Evolutionary conservation across 2,888 invertebrate species (phyloP).

Genomic region (Rhamnusium bicolor): DNA sequence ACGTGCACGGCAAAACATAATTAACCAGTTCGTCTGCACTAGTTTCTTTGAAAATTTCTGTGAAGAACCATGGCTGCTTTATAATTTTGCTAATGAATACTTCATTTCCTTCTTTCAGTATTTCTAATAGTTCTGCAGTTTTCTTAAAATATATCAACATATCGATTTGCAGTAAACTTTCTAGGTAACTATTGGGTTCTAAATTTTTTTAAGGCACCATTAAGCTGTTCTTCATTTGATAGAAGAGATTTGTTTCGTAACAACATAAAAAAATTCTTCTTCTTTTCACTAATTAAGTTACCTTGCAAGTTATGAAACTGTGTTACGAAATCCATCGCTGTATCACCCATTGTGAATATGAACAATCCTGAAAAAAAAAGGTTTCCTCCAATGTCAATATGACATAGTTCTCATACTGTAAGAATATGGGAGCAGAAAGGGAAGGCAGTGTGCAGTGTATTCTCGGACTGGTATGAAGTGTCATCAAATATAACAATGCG

Average conservation of each 20-base stretch:
- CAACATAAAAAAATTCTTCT: slow-evolving; percentile 45
- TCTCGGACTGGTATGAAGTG: too few relatives aligned
- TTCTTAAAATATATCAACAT: slow-evolving; percentile 48
- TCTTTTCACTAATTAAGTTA: slow-evolving; percentile 38
- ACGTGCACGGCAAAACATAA: slow-evolving; percentile 47
- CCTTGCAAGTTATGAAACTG: slow-evolving; percentile 46
- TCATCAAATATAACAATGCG: too few relatives aligned
- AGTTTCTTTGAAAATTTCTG: slow-evolving; percentile 41
- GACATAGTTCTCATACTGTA: too few relatives aligned
- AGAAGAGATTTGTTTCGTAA: slow-evolving; percentile 28
- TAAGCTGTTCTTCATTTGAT: slow-evolving; percentile 9
- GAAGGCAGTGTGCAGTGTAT: too few relatives aligned
- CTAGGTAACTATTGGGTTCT: slow-evolving; percentile 48
- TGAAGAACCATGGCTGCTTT: slow-evolving; percentile 52
- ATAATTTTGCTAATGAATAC: slow-evolving; percentile 46
- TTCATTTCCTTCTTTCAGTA: slow-evolving; percentile 46
- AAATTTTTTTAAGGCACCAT: slow-evolving; percentile 19
- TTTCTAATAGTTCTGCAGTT: slow-evolving; percentile 38
- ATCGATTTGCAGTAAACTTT: slow-evolving; percentile 51
- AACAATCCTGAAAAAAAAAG: not conserved
- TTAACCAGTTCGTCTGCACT: slow-evolving; percentile 43
- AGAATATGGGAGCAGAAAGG: too few relatives aligned
- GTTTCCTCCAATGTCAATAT: too few relatives aligned
- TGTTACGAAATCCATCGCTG: slow-evolving; percentile 32
- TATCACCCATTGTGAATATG: not conserved